Base-by-base conservation (phyloP, 1,140 invertebrate genomes). In the Heliconius nattereri region DNA sequence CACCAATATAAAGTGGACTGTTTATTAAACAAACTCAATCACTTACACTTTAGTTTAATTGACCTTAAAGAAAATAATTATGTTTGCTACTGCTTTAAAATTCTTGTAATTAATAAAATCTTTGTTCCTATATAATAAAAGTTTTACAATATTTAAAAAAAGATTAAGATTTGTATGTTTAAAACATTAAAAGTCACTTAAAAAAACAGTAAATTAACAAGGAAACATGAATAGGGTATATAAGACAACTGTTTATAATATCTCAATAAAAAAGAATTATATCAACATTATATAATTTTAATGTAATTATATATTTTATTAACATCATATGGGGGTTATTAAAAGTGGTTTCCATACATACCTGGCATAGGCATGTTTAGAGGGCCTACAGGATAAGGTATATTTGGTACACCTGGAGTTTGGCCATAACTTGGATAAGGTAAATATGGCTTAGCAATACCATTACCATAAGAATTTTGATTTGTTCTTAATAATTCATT, bases 401-500 rank as follows among this genome's bases (percentile, higher is more conserved):
- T 91, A 79, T 80, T 87, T 32, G 91, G 89, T 3, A 89, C 83
- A 57, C 87, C 84, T 57, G 91, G 84, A 71, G 85, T 83, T 19
- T 88, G 87, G n/a, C 89, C 90, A 79, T 94, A 89, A 85, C 91
- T 86, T 79, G 95, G 90, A 89, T 94, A 93, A 40, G 93, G 93
- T 71, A 93, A 79, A 73, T 89, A 91, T 54, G 91, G 91, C 71
- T 92, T 93, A 32, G 87, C 82, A 29, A 87, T 82, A 35, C 91
- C 91, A 87, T 93, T 94, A 8, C 90, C 91, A 83, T 89, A 92
- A 7, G 86, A 86, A 85, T 80, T 87, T 78, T 90, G 89, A 79
- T 87, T 85, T 78, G 82, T 86, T 79, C 95, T 95, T 52, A 98
- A 95, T 2, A 98, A 88, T 89, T 98, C 98, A 76, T 95, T 95